These are phyloP conservation scores for Lasiurus cinereus DNA, from an alignment of 2,113 vertebrate species.

Conservation along the genomic window DNA sequence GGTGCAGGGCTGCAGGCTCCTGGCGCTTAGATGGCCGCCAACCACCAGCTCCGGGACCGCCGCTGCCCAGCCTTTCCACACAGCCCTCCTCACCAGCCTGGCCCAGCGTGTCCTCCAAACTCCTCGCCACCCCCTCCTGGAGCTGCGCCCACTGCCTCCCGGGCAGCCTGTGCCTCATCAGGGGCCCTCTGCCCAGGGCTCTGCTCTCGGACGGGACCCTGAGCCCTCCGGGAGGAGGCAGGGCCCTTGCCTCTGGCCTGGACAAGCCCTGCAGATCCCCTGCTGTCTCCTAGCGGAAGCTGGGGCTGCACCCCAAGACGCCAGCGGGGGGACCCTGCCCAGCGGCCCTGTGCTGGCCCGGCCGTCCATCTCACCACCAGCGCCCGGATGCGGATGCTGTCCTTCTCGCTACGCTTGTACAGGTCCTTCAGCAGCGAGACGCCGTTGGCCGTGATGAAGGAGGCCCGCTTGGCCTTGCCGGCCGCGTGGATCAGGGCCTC, in stretches of 20 bases:
- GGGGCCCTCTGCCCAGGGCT: neutral
- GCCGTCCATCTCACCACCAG: conserved; percentile 93
- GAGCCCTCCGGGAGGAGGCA: neutral
- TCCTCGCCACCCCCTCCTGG: neutral
- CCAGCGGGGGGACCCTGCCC: rapidly evolving
- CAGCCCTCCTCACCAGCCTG: neutral
- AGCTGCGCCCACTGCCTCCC: rapidly evolving
- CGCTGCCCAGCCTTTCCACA: too few relatives aligned
- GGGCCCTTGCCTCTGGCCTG: rapidly evolving
- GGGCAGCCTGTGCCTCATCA: neutral
- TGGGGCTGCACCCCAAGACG: rapidly evolving
- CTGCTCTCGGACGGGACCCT: neutral
- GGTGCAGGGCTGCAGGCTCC: neutral
- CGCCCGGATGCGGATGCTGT: conserved; percentile 96
- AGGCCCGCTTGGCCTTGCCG: conserved; percentile 96
- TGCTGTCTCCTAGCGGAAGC: neutral
- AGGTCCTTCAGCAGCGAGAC: conserved; percentile 97
- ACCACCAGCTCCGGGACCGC: neutral
- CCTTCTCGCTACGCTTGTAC: conserved; percentile 96
- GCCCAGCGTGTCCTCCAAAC: neutral
- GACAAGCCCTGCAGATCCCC: neutral
- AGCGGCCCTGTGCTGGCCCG: rapidly evolving
- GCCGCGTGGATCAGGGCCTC: conserved; percentile 97
- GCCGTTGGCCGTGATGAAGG: conserved; percentile 96
- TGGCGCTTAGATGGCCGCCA: neutral